Evolutionary conservation across 2,888 invertebrate genomes (phyloP), one percentile per base, ranked within the genome.

Genomic region (Geotrupes spiniger): DNA sequence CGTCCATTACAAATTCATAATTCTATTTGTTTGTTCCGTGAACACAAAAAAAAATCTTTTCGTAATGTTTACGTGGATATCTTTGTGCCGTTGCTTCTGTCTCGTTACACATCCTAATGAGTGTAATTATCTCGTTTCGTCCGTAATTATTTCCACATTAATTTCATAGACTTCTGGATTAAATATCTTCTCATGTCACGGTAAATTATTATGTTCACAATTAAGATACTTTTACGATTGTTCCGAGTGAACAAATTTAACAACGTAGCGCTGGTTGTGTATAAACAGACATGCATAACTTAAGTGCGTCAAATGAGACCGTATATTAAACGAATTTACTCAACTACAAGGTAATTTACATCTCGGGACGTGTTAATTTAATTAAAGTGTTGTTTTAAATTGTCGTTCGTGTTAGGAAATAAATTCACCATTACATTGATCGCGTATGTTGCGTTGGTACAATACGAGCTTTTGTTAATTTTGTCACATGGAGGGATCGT

Each of bases 141-240:
- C 55, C 59, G 66, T 65, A 69, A 71, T 71, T 71, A 70, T 71
- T 69, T 69, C 63, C 62, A 68, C 69, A 71, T 71, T 69, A 71
- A 71, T 71, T 69, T 67, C 60, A 63, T 64, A 63, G 65, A 54
- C 62, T 60, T 54, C 52, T 63, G 65, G 65, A 68, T 68, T 64
- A 67, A 66, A 63, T 62, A 63, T 66, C 62, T 62, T 59, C 56
- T 62, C 57, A 56, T 62, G 64, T 63, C 63, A 61, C 62, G 63
- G 61, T 62, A 62, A 61, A 45, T 15, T 16, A 31, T 51, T 47
- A 29, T 46, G 46, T 51, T 33, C 43, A 39, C 51, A 47, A 46
- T 51, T 70, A 70, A 70, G 70, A 70, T 70, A 63, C 64, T 63
- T 63, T 65, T 62, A 60, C 66, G 71, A 71, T 71, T 68, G 71